Base-by-base conservation (phyloP, 2,113 vertebrate species). In the Oreotrochilus melanogaster region DNA sequence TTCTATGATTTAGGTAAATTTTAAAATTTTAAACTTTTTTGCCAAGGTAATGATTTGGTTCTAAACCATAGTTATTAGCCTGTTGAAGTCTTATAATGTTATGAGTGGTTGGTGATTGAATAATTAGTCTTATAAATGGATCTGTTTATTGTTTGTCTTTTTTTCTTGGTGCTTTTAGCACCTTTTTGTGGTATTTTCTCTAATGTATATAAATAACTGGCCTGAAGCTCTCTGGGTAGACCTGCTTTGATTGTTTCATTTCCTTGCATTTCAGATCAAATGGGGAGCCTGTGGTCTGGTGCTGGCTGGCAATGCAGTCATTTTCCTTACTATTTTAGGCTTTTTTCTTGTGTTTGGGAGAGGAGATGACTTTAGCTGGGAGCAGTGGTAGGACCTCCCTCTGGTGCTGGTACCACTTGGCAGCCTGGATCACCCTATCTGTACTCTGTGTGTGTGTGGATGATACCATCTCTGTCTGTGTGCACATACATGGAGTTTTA, bases 281-380 rank as follows among this genome's bases (percentile, higher is more conserved):
- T 99, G 99, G 99, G 99, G 99, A 45, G 99, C 99, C 92, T 99
- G 99, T 76, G 99, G 98, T 65, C 98, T 99, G 91, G 99, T 99
- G 94, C 98, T 99, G 97, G 99, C 99, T 5, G 99, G 99, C 48
- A 99, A 99, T 33, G 97, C 98, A 13, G 99, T 99, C 67, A 99
- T 99, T 98, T 99, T 99, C 97, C 96, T 99, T 84, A 99, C 99
- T 33, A 99, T 99, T 95, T 96, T 99, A 65, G 99, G 99, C 62
- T 99, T 99, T 96, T 99, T 99, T 95, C 94, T 99, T 4, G 98
- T 99, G 33, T 99, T 99, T 94, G 99, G 99, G 80, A 97, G 99
- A 93, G 98, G 99, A 84, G 99, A 99, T 86, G 99, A 99, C 95
- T 99, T 99, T 91, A 98, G 98, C 97, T 99, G 99, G 99, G 99